Base-by-base conservation (phyloP, 2,113 vertebrate genomes). In the Percopsis transmontana region DNA sequence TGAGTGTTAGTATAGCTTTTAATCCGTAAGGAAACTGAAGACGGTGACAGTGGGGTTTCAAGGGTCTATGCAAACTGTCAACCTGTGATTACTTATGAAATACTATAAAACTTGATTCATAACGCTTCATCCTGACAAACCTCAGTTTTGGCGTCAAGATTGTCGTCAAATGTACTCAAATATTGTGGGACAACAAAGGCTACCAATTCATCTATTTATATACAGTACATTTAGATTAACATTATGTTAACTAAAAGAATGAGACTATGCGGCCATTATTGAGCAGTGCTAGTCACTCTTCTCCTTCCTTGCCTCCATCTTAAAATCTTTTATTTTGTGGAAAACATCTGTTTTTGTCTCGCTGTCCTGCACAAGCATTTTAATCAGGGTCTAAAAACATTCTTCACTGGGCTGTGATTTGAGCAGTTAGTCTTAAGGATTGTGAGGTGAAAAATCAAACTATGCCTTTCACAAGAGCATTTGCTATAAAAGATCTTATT, bases 401-500 rank as follows among this genome's bases (percentile, higher is more conserved):
- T 80, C 62, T 80, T 87, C 82, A 87, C 58, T 39, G 76, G 61
- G 74, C 79, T 82, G 81, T 85, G 82, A 76, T 23, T 27, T 13
- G 41, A 15, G 19, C 14, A 74, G 72, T 48, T 42, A 48, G 77
- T 72, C 47, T 60, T 72, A 84, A 79, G 76, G 80, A 84, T 88
- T 86, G 74, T 88, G 82, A 79, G 75, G 80, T 72, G 68, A 63
- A 66, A 66, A 70, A 67, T 66, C 44, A 23, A 82, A 66, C 1
- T 76, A 88, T 79, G 87, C 87, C 81, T 90, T 88, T 78, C 88
- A 85, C 83, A 89, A 89, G 89, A 89, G 87, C 89, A 88, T 90
- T 90, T 20, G 27, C 27, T 40, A 58, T 20, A 59, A 24, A 16
- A 15, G 83, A 61, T 83, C 58, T 84, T 85, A 74, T 72, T 72